phyloP scores from a whole-genome alignment of 2,797 vertebrate genomes.

The Sebastes hopkinsi region DNA sequence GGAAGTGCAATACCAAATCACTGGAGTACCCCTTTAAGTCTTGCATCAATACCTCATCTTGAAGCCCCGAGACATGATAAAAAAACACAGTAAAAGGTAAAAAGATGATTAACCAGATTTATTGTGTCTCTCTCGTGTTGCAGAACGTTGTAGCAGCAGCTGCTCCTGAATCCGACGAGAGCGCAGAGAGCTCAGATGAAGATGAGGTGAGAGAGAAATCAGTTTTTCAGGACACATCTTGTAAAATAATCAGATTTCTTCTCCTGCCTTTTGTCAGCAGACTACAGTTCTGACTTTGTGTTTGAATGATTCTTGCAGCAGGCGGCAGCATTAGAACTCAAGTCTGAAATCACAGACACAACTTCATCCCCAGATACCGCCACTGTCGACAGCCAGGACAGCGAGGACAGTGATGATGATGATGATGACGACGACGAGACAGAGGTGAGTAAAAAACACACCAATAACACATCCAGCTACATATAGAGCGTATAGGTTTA shows the following conservation, averaged over 20 bases:
- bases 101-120: neutral
- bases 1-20: neutral
- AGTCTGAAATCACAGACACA: conserved; percentile 20
- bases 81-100: neutral
- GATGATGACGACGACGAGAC: conserved; percentile 52
- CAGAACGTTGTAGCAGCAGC: conserved; percentile 56
- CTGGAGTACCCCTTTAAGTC: neutral
- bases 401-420: conserved; percentile 47
- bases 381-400: conserved; percentile 51
- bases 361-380: conserved; percentile 44
- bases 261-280: neutral
- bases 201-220: conserved; percentile 63
- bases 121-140: conserved; percentile 9
- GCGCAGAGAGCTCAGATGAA: conserved; percentile 69
- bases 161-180: conserved; percentile 71
- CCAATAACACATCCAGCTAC: neutral
- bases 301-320: conserved; percentile 9
- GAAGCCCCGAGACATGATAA: neutral
- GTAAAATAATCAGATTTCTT: neutral
- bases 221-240: neutral
- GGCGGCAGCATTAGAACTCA: conserved; percentile 27
- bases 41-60: neutral
- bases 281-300: neutral
- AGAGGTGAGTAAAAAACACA: conserved; percentile 65
- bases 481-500: neutral